phyloP scores from a whole-genome alignment of 1,140 invertebrate genomes.

The Orussus abietinus region DNA sequence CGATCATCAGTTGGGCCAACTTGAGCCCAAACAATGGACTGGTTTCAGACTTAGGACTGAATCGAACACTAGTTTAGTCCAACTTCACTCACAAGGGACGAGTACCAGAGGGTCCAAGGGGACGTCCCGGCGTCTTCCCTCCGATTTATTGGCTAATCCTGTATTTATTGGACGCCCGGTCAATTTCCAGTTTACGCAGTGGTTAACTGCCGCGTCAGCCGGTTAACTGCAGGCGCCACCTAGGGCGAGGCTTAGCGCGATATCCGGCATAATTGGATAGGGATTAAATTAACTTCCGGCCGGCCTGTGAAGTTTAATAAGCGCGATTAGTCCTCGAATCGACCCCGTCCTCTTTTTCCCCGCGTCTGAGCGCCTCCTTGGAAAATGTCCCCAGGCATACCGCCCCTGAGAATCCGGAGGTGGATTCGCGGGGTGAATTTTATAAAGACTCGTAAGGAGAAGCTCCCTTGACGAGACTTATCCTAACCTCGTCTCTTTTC shows the following conservation, averaged over 20 bases:
- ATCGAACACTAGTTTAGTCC: too few relatives aligned
- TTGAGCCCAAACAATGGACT: too few relatives aligned
- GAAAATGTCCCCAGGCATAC: too few relatives aligned
- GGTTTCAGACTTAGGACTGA: too few relatives aligned
- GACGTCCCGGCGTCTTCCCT: conserved; percentile 23
- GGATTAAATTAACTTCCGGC: conserved; percentile 37
- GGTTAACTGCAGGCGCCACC: conserved; percentile 19
- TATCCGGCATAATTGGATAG: conserved; percentile 35
- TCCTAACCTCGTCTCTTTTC: conserved; percentile 9
- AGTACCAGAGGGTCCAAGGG: conserved; percentile 7
- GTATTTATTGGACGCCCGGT: conserved; percentile 31
- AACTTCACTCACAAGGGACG: too few relatives aligned
- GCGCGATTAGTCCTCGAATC: too few relatives aligned
- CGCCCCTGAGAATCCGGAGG: too few relatives aligned
- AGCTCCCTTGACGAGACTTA: conserved; percentile 16
- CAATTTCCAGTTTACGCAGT: conserved; percentile 31
- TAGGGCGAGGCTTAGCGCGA: conserved; percentile 22
- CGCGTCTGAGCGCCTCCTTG: conserved; percentile 1
- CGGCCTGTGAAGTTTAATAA: too few relatives aligned
- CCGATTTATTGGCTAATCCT: conserved; percentile 33
- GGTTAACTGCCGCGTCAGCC: conserved; percentile 24
- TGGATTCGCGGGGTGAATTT: too few relatives aligned
- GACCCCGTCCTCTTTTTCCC: conserved; percentile 1
- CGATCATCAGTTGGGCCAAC: too few relatives aligned
- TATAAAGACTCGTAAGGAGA: conserved; percentile 10